A percentile compares a stretch with the other conserved stretches of the same genome.
Evolutionary conservation across 2,888 invertebrate genomes (phyloP).

Genomic region (Polylopha cassiicola): DNA sequence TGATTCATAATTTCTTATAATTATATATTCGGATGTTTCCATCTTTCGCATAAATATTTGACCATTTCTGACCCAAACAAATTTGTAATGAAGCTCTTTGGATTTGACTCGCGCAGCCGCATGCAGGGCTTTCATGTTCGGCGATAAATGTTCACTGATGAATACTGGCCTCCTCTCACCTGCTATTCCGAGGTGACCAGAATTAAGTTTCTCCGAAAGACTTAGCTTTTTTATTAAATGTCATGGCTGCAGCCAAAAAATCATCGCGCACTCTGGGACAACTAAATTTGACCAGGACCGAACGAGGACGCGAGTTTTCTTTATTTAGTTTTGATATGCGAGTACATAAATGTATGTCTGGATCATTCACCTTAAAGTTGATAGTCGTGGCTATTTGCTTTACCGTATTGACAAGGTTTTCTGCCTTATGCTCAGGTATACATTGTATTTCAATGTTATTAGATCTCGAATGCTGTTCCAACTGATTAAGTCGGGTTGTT

Average conservation of each 20-base stretch:
- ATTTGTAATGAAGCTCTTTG: conserved; percentile 27
- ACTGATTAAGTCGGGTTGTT: conserved; percentile 13
- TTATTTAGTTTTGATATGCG: conserved; percentile 26
- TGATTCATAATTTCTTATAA: conserved; percentile 15
- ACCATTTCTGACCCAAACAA: conserved; percentile 31
- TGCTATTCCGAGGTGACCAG: conserved; percentile 25
- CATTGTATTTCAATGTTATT: conserved; percentile 27
- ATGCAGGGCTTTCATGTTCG: conserved; percentile 28
- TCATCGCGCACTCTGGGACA: conserved; percentile 24
- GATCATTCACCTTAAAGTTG: conserved; percentile 10
- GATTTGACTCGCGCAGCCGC: conserved; percentile 29
- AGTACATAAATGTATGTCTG: conserved; percentile 22
- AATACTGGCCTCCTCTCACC: conserved; percentile 24
- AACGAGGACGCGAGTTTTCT: conserved; percentile 21
- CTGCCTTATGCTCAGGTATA: conserved; percentile 26
- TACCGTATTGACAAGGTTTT: conserved; percentile 18
- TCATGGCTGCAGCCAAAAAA: conserved; percentile 22
- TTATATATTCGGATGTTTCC: conserved; percentile 13
- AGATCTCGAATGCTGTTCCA: conserved; percentile 26
- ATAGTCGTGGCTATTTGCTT: conserved; percentile 19
- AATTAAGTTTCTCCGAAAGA: conserved; percentile 23
- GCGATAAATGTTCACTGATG: conserved; percentile 28
- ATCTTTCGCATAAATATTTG: conserved; percentile 24
- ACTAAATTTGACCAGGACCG: conserved; percentile 24
- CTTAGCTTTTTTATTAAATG: conserved; percentile 25